Base-by-base conservation (phyloP, 2,797 vertebrate genomes). In the Cynodonichthys magdalenae region DNA sequence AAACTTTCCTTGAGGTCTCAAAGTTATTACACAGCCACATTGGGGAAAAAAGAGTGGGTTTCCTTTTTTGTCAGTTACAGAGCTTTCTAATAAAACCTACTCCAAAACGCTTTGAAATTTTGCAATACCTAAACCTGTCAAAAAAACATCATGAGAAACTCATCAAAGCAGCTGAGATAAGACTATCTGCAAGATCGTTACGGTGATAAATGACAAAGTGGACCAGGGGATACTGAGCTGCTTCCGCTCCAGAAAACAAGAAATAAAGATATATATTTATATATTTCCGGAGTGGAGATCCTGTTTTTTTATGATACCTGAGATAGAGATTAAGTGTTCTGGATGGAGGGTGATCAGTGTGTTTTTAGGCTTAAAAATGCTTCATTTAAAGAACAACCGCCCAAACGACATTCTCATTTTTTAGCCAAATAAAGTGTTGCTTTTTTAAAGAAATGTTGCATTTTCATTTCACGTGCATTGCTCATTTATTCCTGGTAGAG, bases 301-400 rank as follows among this genome's bases (percentile, higher is more conserved):
- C 28, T 71, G 78, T 70, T 77, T 53, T n/a, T 79, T 88, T 81
- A 87, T 87, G 77, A 69, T 76, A 86, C 80, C 89, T 89, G 89
- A 74, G 56, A 54, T 53, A 20, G 46, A 80, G 64, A 78, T 69
- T 27, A 2, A n/a, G 28, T 53, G 61, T 39, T 6, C 34, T 53
- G 18, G 19, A 76, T 69, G 11, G 11, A 39, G 36, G 11, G 0
- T 12, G 36, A 63, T 0, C 46, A 47, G 29, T 39, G 36, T 3
- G 36, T 39, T 39, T 39, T 39, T 3, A 12, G 34, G 34, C 9
- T 3, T 12, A 39, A 39, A 39, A 39, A 39, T 39, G 36, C 36
- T 39, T 39, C 36, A 49, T 27, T 19, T 47, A 34, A 34, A 34
- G 14, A 1, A 24, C 3, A 19, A 7, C 15, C 1, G 5, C 9